Conservation (phyloP, 2,797 vertebrate species). For the Hydrolagus colliei region DNA sequence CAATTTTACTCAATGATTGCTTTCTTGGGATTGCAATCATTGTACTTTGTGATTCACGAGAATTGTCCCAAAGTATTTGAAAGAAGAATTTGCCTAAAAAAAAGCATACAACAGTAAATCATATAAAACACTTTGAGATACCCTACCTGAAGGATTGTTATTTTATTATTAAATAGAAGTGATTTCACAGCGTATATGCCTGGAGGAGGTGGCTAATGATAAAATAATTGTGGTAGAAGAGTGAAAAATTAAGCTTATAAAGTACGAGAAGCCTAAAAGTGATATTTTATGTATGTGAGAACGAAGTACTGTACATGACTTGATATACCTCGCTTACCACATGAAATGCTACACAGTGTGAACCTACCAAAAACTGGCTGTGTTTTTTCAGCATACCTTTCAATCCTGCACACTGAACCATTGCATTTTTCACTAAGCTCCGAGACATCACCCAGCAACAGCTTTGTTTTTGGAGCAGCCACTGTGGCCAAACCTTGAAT, state of each 20-base stretch:
- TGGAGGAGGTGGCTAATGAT: not conserved
- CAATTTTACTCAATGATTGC: not conserved
- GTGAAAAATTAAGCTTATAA: not conserved
- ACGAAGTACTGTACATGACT: too few species aligned
- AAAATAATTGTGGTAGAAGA: not conserved
- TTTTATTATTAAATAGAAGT: not conserved
- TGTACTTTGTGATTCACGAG: not conserved
- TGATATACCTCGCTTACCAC: not conserved
- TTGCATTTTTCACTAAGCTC: conserved; percentile 26
- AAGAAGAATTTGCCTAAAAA: not conserved
- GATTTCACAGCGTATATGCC: not conserved
- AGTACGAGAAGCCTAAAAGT: not conserved
- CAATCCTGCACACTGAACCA: conserved; percentile 31
- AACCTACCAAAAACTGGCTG: not conserved
- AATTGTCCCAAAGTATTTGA: not conserved
- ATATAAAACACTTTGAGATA: too few species aligned
- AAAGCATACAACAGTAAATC: too few species aligned
- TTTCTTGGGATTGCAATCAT: not conserved
- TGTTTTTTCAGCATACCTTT: conserved; percentile 18
- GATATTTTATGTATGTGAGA: not conserved
- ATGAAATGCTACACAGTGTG: not conserved
- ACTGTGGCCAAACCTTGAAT: conserved; percentile 2
- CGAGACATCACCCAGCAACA: conserved; percentile 15
- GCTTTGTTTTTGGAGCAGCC: conserved; percentile 18
- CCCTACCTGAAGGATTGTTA: too few species aligned